phyloP scores from a whole-genome alignment of 2,888 invertebrate species.

The Timema podura region DNA sequence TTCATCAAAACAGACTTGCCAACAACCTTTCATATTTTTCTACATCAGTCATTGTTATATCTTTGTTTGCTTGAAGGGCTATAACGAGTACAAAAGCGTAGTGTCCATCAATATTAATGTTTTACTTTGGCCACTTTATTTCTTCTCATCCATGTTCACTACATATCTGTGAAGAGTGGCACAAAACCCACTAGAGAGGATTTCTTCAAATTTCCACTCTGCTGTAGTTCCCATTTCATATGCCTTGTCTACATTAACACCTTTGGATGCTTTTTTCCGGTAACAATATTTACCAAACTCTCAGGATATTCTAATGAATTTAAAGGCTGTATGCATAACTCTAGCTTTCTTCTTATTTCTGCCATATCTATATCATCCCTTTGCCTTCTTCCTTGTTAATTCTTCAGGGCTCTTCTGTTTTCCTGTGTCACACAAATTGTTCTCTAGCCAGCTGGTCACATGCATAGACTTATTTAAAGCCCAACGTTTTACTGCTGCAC shows the following conservation, averaged over 20 bases:
- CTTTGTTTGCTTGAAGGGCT: neutral
- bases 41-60: neutral
- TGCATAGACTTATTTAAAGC: neutral
- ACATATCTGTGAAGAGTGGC: neutral
- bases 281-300: slow-evolving; percentile 8
- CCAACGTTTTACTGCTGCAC: neutral
- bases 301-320: neutral
- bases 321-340: neutral
- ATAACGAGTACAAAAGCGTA: slow-evolving; percentile 3
- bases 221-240: neutral
- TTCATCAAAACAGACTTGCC: neutral
- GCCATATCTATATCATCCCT: neutral
- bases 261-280: neutral
- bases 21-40: neutral
- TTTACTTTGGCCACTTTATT: neutral
- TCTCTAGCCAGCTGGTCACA: neutral
- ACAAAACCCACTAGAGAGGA: neutral
- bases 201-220: neutral
- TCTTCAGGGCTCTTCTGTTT: neutral
- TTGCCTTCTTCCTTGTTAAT: neutral
- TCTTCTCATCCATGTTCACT: neutral
- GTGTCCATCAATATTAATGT: neutral
- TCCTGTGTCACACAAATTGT: neutral
- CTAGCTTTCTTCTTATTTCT: neutral
- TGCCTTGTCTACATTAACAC: neutral